Base-by-base conservation (phyloP, 2,888 invertebrate genomes). In the Diaperis boleti region DNA sequence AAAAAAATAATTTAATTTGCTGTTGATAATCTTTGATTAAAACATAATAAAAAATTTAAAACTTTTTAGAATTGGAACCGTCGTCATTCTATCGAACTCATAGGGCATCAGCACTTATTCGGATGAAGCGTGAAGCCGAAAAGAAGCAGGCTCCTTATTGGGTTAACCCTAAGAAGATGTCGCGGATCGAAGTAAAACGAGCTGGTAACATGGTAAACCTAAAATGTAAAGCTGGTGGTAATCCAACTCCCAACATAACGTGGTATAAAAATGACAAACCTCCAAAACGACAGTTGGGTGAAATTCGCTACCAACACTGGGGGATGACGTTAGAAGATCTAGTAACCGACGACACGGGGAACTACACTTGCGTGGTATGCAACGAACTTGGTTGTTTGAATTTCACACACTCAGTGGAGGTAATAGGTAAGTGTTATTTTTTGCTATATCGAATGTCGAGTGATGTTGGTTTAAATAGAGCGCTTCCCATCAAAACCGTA, bases 341-440 rank as follows among this genome's bases (percentile, higher is more conserved):
- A 35, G 89, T 93, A 1, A 88, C 89, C 4, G 86, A 88, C 18
- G 98, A 98, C 77, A 87, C 88, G 59, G 98, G 95, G 1, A 89
- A 91, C 72, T 98, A 97, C 79, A 93, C 90, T 0, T 98, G 98
- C 77, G 83, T 88, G 37, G 91, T 95, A 3, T 92, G 92, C 81
- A 98, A 98, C 78, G 81, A 83, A 6, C 81, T 89, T 55, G 96
- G 93, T 0, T 92, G 92, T 74, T 90, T 95, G 62, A 85, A 88
- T 44, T 89, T 89, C 75, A 90, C 88, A 0, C 89, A 87, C 72
- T 85, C 84, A 67, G 84, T 94, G 44, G 87, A 89, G 59, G 87
- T 94, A 54, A 86, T 89, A 77, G 92, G 92, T 92, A 84, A 86
- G 86, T 59, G n/a, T n/a, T n/a, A n/a, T n/a, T n/a, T n/a, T n/a